Evolutionary conservation across 2,113 vertebrate genomes (phyloP).

Genomic region (Holacanthus passer): DNA sequence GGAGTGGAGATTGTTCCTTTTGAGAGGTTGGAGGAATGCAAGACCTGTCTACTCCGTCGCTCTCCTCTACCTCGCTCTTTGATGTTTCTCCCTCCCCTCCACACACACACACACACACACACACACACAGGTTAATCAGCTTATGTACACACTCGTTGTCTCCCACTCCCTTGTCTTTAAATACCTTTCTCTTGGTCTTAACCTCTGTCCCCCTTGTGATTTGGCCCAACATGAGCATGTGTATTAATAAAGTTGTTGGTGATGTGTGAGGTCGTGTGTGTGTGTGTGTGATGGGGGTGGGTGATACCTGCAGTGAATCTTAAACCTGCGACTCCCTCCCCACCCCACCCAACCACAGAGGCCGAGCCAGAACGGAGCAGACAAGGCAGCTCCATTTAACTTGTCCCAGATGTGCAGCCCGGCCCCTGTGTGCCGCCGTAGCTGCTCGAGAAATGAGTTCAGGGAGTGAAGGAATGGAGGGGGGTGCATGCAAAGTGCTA

Average conservation of each 20-base stretch:
- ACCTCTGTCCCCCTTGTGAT: slow-evolving; percentile 30
- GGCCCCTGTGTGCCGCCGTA: slow-evolving; percentile 53
- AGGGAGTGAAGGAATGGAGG: slow-evolving; percentile 29
- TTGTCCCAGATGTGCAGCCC: slow-evolving; percentile 84
- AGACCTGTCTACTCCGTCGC: slow-evolving; percentile 56
- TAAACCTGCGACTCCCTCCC: slow-evolving; percentile 49
- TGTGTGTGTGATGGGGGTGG: background rate
- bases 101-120: slow-evolving; percentile 12
- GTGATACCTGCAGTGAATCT: slow-evolving; percentile 66
- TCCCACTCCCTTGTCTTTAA: slow-evolving; percentile 41
- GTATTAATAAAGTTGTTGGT: slow-evolving; percentile 5
- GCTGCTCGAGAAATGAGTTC: slow-evolving; percentile 50
- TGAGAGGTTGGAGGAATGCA: slow-evolving; percentile 68
- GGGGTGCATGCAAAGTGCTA: slow-evolving; percentile 24
- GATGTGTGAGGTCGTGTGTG: background rate
- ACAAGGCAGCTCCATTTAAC: slow-evolving; percentile 74
- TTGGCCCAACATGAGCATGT: slow-evolving; percentile 9
- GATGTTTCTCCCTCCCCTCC: slow-evolving; percentile 26
- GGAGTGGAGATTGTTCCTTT: slow-evolving; percentile 46
- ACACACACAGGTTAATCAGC: slow-evolving; percentile 63
- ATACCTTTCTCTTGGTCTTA: slow-evolving; percentile 20
- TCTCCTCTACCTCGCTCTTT: slow-evolving; percentile 53
- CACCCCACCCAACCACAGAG: slow-evolving; percentile 25
- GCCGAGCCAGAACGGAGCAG: slow-evolving; percentile 51
- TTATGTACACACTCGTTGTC: slow-evolving; percentile 4